Percentiles rank a stretch among this genome's conserved stretches.
Conservation (phyloP, 2,113 vertebrate species). For the Bos javanicus region DNA sequence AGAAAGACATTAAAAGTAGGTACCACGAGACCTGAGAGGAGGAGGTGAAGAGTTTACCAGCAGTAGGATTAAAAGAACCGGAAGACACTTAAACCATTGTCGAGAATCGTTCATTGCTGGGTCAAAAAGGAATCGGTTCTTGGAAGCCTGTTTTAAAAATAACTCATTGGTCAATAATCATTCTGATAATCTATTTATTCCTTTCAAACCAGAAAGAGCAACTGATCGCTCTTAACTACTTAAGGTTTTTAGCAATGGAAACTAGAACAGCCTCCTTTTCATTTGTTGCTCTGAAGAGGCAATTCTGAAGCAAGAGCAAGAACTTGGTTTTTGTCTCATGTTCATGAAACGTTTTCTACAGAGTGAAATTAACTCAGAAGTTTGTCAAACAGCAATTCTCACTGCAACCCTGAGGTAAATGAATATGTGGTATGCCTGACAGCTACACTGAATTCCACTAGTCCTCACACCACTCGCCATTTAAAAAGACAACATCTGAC, state of each 20-base stretch:
- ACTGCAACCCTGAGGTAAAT: background rate
- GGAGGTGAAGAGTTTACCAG: too few species aligned
- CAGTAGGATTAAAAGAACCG: background rate
- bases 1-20: background rate
- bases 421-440: background rate
- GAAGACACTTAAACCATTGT: background rate
- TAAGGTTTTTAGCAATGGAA: background rate
- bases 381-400: background rate
- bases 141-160: background rate
- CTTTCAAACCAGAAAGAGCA: background rate
- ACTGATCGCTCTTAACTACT: background rate
- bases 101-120: background rate
- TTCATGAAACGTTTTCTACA: background rate
- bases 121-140: background rate
- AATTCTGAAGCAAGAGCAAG: background rate
- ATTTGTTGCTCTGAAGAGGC: background rate
- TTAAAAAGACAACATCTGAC: constrained; percentile 39
- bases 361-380: background rate
- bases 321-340: background rate
- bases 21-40: background rate
- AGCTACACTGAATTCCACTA: constrained; percentile 1
- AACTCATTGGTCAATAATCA: background rate
- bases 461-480: constrained; percentile 24
- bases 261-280: background rate
- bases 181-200: background rate